phyloP scores from a whole-genome alignment of 1,140 invertebrate species.

The Brachionus calyciflorus region DNA sequence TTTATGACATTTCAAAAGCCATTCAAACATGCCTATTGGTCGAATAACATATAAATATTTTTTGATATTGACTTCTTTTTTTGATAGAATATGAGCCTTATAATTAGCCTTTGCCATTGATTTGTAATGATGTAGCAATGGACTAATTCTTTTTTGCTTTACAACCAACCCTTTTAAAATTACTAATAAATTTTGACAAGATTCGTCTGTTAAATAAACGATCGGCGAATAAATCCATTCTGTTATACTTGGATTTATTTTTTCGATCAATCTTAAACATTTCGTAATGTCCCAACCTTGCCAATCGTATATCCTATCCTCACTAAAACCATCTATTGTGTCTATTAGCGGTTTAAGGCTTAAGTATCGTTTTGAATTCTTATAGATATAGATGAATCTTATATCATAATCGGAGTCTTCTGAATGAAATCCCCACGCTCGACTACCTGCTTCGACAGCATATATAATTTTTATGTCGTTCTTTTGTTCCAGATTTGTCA shows the following conservation, averaged over 20 bases:
- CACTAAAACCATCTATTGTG: constrained; percentile 42
- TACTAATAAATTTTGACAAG: neutral
- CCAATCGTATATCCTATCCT: constrained; percentile 34
- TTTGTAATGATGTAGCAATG: constrained; percentile 12
- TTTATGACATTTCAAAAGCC: neutral
- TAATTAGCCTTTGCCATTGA: constrained; percentile 46
- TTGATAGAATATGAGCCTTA: neutral
- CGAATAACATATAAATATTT: constrained; percentile 42
- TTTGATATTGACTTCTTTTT: constrained; percentile 20
- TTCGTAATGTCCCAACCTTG: constrained; percentile 46
- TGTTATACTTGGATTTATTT: neutral
- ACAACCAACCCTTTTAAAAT: neutral
- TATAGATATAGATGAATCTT: constrained; percentile 28
- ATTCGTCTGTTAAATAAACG: neutral
- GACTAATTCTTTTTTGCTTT: neutral
- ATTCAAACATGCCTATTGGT: constrained; percentile 26
- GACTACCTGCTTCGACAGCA: constrained; percentile 41
- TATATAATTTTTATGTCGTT: constrained; percentile 15
- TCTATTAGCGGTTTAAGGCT: constrained; percentile 8
- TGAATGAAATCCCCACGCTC: constrained; percentile 39
- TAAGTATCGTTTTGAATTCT: constrained; percentile 13
- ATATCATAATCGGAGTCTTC: constrained; percentile 42
- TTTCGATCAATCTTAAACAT: neutral
- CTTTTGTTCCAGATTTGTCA: neutral
- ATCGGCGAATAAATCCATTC: neutral